Evolutionary conservation across 2,888 invertebrate genomes (phyloP).

Genomic region (Diarsia rubi): DNA sequence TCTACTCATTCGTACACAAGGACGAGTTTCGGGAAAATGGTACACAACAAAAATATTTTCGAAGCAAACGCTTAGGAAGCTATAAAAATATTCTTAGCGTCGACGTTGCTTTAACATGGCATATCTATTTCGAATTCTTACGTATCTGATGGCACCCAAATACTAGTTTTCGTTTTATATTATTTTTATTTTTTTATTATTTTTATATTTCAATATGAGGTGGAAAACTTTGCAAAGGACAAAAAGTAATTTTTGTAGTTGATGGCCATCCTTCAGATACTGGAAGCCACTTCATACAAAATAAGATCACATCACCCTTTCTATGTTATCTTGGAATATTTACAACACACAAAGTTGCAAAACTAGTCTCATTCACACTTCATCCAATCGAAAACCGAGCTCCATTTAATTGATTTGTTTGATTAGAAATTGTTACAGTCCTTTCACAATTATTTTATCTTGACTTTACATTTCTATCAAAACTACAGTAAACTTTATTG

Average conservation of each 20-base stretch:
- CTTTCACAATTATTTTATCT: neutral
- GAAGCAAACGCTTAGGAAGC: slow-evolving; percentile 9
- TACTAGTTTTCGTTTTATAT: neutral
- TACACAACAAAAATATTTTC: slow-evolving; percentile 19
- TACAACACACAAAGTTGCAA: neutral
- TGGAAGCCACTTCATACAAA: neutral
- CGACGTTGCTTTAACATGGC: neutral
- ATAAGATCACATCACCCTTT: neutral
- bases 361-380: slow-evolving; percentile 17
- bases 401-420: slow-evolving; percentile 38
- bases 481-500: neutral
- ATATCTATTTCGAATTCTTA: slow-evolving; percentile 7
- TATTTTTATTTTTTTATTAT: too few species aligned
- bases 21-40: slow-evolving; percentile 9
- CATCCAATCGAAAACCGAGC: neutral
- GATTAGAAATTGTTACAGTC: slow-evolving; percentile 25
- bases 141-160: neutral
- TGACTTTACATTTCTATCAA: neutral
- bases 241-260: neutral
- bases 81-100: neutral
- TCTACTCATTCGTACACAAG: slow-evolving; percentile 2
- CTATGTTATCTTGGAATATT: neutral
- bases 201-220: too few species aligned
- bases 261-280: neutral
- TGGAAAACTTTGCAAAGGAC: too few species aligned